Conservation (phyloP, 2,113 vertebrate species). For the Stegostoma tigrinum region DNA sequence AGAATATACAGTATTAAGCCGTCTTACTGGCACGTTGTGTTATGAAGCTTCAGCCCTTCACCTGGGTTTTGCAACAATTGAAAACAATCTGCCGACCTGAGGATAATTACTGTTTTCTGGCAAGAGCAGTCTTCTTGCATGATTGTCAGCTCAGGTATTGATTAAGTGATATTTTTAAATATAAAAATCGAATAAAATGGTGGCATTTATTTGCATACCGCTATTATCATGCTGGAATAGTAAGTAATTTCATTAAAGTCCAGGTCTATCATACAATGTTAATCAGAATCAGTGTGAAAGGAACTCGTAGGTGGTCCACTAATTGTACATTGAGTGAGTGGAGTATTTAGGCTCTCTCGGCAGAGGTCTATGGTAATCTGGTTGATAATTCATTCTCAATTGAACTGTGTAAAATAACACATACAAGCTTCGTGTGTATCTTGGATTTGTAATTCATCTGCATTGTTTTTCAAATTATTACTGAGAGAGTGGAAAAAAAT, state of each 20-base stretch:
- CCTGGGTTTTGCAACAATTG: background rate
- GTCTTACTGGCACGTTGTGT: no score
- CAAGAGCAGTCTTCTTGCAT: background rate
- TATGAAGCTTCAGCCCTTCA: background rate
- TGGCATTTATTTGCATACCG: background rate
- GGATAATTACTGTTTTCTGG: background rate
- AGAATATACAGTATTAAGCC: background rate
- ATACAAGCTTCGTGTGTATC: background rate
- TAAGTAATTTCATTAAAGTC: conserved; percentile 32
- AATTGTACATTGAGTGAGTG: conserved; percentile 40
- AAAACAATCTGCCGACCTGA: background rate
- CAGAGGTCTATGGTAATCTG: conserved; percentile 26
- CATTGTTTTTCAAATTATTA: conserved; percentile 22
- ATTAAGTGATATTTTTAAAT: conserved; percentile 20
- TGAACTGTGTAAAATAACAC: conserved; percentile 20
- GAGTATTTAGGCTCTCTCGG: background rate
- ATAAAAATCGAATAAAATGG: conserved; percentile 16
- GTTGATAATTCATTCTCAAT: conserved; percentile 37
- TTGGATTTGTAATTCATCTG: background rate
- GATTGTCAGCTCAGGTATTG: background rate
- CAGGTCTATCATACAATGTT: conserved; percentile 63
- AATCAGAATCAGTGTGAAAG: conserved; percentile 51
- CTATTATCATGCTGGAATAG: background rate
- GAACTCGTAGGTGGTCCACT: conserved; percentile 36
- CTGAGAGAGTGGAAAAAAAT: background rate